Percentiles rank a stretch among this genome's conserved stretches.
Evolutionary conservation across 2,888 invertebrate genomes (phyloP).

Genomic region (Cremastinae sp.): DNA sequence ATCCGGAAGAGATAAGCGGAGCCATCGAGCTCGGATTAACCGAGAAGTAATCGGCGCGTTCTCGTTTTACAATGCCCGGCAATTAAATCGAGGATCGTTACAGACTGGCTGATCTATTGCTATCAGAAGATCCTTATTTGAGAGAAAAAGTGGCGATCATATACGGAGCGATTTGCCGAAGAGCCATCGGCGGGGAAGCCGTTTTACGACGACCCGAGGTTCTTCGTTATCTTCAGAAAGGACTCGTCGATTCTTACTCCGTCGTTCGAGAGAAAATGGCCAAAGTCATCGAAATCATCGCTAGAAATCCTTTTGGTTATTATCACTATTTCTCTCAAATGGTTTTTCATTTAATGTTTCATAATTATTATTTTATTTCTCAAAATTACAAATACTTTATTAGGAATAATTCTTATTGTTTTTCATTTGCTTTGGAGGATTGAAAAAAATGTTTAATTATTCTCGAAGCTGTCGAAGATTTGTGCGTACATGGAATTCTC

Average conservation of each 20-base stretch:
- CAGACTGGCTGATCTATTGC: conserved; percentile 76
- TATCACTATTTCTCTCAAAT: not conserved
- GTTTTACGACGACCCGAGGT: conserved; percentile 76
- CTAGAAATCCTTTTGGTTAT: conserved; percentile 68
- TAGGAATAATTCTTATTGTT: too few relatives aligned
- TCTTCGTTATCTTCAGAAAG: conserved; percentile 73
- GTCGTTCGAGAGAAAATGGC: conserved; percentile 79
- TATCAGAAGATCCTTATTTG: conserved; percentile 73
- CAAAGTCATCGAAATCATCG: conserved; percentile 76
- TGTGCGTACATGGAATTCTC: conserved; percentile 77
- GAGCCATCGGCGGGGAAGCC: conserved; percentile 77
- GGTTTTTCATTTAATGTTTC: not conserved
- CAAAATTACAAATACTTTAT: too few relatives aligned
- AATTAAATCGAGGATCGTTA: conserved; percentile 15
- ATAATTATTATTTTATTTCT: not conserved
- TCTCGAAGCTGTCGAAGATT: conserved; percentile 76
- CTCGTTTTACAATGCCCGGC: conserved; percentile 16
- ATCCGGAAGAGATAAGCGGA: conserved; percentile 80
- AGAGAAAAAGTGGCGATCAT: conserved; percentile 79
- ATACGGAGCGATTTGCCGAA: conserved; percentile 76
- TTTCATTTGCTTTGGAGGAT: not conserved
- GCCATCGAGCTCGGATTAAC: conserved; percentile 79
- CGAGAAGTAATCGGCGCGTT: conserved; percentile 70
- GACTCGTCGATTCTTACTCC: conserved; percentile 74
- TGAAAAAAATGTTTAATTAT: conserved; percentile 3